These are phyloP conservation scores for Takifugu rubripes DNA, from an alignment of 2,797 vertebrate genomes.

Conservation along the genomic window DNA sequence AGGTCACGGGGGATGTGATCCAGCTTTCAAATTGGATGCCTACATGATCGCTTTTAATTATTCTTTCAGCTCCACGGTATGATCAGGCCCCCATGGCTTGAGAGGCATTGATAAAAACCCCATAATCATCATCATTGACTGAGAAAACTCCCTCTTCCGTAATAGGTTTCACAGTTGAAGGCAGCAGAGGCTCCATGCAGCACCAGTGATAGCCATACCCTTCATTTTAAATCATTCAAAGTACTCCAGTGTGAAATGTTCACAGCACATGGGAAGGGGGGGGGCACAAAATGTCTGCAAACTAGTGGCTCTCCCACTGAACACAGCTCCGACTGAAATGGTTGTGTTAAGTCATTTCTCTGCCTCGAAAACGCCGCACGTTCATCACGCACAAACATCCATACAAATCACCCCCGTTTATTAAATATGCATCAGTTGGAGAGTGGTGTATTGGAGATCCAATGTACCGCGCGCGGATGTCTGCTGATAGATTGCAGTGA, in stretches of 20 bases:
- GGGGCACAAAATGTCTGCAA: too few species aligned
- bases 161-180: slow-evolving; percentile 2
- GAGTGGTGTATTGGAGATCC: slow-evolving; percentile 10
- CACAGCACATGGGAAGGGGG: background rate
- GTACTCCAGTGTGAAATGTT: slow-evolving; percentile 20
- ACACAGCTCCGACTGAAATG: background rate
- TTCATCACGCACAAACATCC: background rate
- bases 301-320: background rate
- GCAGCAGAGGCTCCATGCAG: background rate
- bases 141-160: background rate
- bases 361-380: background rate
- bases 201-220: background rate
- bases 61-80: too few species aligned
- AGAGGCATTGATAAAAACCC: background rate
- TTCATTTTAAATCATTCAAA: slow-evolving; percentile 35
- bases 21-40: too few species aligned
- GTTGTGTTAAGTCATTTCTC: too few species aligned
- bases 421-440: slow-evolving; percentile 25
- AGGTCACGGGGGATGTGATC: too few species aligned
- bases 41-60: too few species aligned
- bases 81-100: too few species aligned
- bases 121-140: background rate
- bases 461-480: slow-evolving; percentile 4
- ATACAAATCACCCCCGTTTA: slow-evolving; percentile 1
- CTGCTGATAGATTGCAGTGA: slow-evolving; percentile 40